Conservation (phyloP, 1,140 invertebrate genomes). For the Ooceraea biroi region DNA sequence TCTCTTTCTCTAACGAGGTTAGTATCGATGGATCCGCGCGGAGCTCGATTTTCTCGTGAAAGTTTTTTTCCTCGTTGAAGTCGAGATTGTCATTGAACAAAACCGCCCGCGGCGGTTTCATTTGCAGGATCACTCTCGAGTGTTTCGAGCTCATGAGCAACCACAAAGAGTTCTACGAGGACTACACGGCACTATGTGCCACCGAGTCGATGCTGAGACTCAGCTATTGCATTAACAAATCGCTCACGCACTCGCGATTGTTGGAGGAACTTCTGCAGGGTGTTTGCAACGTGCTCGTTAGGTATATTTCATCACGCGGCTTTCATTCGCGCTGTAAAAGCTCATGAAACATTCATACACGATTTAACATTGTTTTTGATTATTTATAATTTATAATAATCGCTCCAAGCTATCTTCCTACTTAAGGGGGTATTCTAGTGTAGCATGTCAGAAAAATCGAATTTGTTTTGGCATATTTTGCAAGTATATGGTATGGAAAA, state of each 20-base stretch:
- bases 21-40: no score
- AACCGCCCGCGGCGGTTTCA: neutral
- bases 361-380: neutral
- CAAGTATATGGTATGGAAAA: no score
- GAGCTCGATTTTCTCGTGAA: neutral
- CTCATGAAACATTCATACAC: neutral
- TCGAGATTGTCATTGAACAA: neutral
- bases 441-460: no score
- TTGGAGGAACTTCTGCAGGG: conserved; percentile 40
- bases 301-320: conserved; percentile 22
- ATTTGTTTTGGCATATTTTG: no score
- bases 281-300: conserved; percentile 44
- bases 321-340: neutral
- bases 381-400: no score
- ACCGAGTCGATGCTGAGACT: conserved; percentile 63
- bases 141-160: conserved; percentile 42
- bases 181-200: conserved; percentile 41
- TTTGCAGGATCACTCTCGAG: conserved; percentile 62
- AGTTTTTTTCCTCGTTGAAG: neutral
- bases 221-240: conserved; percentile 55
- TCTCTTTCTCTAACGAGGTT: neutral
- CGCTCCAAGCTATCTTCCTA: no score
- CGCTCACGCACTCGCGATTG: conserved; percentile 21
- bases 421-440: no score
- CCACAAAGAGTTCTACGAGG: conserved; percentile 65